Evolutionary conservation across 2,888 invertebrate species (phyloP).

Genomic region (Caenorhabditis afra): DNA sequence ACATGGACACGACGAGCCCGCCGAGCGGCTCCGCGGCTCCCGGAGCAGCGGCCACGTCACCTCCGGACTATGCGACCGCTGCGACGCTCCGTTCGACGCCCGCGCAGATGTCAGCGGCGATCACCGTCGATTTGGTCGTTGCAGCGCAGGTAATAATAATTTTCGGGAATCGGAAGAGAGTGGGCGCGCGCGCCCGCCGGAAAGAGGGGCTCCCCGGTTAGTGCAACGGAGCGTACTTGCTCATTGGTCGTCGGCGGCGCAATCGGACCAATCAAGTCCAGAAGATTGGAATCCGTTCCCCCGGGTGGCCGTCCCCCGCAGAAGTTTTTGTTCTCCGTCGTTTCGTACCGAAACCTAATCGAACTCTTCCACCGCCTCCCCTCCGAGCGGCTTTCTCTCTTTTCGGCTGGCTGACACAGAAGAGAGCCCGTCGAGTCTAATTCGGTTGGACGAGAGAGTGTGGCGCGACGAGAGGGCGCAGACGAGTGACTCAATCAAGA

Average conservation of each 20-base stretch:
- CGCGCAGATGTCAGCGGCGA: slow-evolving; percentile 73
- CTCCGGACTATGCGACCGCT: slow-evolving; percentile 70
- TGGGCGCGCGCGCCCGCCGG: too few species aligned
- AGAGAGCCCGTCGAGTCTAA: slow-evolving; percentile 41
- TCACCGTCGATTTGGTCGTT: slow-evolving; percentile 68
- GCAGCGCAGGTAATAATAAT: slow-evolving; percentile 71
- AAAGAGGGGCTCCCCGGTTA: slow-evolving; percentile 10
- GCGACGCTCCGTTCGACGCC: slow-evolving; percentile 77
- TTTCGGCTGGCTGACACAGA: slow-evolving; percentile 17
- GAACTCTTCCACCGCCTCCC: slow-evolving; percentile 22
- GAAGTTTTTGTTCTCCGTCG: neutral
- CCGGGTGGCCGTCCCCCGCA: neutral
- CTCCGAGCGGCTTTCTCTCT: slow-evolving; percentile 17
- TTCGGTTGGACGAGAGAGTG: slow-evolving; percentile 26
- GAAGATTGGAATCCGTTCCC: slow-evolving; percentile 1
- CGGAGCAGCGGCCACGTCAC: slow-evolving; percentile 50
- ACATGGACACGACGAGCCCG: slow-evolving; percentile 43
- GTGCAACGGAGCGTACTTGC: slow-evolving; percentile 35
- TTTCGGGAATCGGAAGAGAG: too few species aligned
- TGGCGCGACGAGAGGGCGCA: slow-evolving; percentile 14
- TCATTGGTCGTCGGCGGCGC: slow-evolving; percentile 14
- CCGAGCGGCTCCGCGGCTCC: slow-evolving; percentile 24
- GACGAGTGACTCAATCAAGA: slow-evolving; percentile 54
- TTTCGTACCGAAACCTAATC: slow-evolving; percentile 39
- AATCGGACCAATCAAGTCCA: slow-evolving; percentile 2